phyloP scores from a whole-genome alignment of 2,797 vertebrate species.

The Poecile montanus region DNA sequence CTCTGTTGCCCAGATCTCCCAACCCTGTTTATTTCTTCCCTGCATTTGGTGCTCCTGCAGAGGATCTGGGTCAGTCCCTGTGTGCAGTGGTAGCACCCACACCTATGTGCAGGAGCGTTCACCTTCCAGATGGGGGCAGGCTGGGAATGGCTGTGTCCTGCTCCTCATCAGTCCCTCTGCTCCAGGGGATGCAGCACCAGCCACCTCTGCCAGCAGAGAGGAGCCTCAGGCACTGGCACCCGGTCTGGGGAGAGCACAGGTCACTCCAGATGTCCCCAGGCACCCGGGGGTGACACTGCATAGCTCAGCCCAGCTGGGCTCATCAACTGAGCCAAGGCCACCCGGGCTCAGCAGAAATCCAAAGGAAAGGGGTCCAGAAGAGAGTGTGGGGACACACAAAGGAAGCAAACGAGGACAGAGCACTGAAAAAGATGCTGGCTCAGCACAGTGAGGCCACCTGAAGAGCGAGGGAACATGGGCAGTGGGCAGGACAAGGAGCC shows the following conservation, averaged over 20 bases:
- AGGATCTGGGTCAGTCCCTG: not conserved
- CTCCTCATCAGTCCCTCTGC: not conserved
- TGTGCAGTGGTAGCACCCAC: not conserved
- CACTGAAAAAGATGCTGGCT: not conserved
- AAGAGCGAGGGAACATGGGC: not conserved
- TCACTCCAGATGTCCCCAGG: not conserved
- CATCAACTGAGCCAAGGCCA: fast-evolving
- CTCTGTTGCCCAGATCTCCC: not conserved
- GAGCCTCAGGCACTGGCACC: too few species aligned
- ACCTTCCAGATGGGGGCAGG: not conserved
- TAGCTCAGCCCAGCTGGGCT: not conserved
- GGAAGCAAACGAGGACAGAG: not conserved
- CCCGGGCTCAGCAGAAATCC: fast-evolving
- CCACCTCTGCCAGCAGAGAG: not conserved
- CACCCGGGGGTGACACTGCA: not conserved
- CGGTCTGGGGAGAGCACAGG: not conserved
- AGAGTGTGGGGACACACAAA: not conserved
- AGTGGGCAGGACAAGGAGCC: not conserved
- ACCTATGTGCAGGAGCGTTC: fast-evolving
- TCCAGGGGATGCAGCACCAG: not conserved
- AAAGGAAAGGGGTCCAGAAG: not conserved
- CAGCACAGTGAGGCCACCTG: not conserved
- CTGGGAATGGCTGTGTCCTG: not conserved
- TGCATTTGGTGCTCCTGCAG: not conserved
- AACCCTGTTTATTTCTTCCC: too few species aligned